Conservation (phyloP, 2,113 vertebrate species). For the Odontophorus gujanensis region DNA sequence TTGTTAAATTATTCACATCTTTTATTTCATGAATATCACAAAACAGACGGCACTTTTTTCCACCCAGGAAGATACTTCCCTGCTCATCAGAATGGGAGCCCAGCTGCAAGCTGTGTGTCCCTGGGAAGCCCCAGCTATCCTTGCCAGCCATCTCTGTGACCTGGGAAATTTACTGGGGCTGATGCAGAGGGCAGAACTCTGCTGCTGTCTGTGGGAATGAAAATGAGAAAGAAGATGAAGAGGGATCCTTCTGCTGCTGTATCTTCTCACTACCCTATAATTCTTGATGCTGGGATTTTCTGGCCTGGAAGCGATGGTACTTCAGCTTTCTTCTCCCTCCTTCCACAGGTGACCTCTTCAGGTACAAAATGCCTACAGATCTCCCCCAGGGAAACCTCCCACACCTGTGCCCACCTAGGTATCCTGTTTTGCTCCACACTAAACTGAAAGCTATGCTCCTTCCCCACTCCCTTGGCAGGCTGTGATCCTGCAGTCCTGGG, state of each 20-base stretch:
- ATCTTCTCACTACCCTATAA: not conserved
- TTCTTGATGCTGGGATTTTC: fast-evolving
- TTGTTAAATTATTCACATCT: not conserved
- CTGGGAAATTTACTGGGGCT: not conserved
- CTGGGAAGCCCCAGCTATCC: fast-evolving
- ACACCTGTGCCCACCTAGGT: fast-evolving
- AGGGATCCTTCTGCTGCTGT: not conserved
- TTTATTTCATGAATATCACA: not conserved
- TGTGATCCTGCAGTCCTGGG: not conserved
- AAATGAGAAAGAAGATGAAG: not conserved
- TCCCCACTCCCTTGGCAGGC: not conserved
- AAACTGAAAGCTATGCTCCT: not conserved
- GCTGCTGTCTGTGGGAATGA: not conserved
- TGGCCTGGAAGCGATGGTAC: not conserved
- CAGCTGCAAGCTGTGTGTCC: fast-evolving
- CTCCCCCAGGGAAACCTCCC: not conserved
- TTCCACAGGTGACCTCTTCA: fast-evolving
- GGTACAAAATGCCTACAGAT: not conserved
- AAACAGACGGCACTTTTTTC: not conserved
- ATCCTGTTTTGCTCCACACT: not conserved
- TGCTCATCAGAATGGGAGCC: fast-evolving
- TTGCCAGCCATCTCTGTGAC: not conserved
- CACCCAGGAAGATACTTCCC: not conserved
- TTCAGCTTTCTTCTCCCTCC: not conserved
- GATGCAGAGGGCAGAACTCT: not conserved